Base-by-base conservation (phyloP, 2,797 vertebrate genomes). In the Megalops cyprinoides region DNA sequence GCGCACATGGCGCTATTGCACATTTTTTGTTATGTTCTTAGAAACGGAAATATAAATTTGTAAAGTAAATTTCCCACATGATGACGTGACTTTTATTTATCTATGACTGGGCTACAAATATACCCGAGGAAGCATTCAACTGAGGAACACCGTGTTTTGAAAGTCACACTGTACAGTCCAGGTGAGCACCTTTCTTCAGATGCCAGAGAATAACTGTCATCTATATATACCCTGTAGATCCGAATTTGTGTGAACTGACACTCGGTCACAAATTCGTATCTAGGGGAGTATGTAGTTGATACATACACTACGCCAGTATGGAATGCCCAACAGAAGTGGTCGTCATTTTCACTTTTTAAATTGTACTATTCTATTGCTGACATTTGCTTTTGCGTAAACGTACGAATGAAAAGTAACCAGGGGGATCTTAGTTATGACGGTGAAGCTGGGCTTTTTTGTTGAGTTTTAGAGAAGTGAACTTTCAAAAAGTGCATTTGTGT, bases 141-240 rank as follows among this genome's bases (percentile, higher is more conserved):
- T n/a, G n/a, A n/a, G n/a, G n/a, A 49, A 37, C 28, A 31, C 31
- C 14, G 9, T 6, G 14, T 20, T 49, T 25, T 34, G 34, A 31
- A 75, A 49, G 3, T n/a, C 20, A 62, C 3, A 62, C 55, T 56
- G 55, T 25, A 20, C 60, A 34, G 6, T 34, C 28, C 28, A 62
- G 60, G 25, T 62, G 60, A 34, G 14, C 28, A 18, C 60, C 15
- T 9, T 12, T 2, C 12, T 9, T n/a, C 12, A 9, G 10, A 31
- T 31, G 34, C 46, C 74, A 67, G 58, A 76, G 74, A 69, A 93
- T 91, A 92, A 91, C 95, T 97, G 97, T 99, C 97, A 97, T 99
- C 98, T 99, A 97, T 99, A 98, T 99, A 96, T 98, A 99, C 98
- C 98, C 98, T 99, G 98, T 99, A 99, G 98, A 99, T 99, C 98